Conservation (phyloP, 2,797 vertebrate species). For the Hafferia zeledoni region DNA sequence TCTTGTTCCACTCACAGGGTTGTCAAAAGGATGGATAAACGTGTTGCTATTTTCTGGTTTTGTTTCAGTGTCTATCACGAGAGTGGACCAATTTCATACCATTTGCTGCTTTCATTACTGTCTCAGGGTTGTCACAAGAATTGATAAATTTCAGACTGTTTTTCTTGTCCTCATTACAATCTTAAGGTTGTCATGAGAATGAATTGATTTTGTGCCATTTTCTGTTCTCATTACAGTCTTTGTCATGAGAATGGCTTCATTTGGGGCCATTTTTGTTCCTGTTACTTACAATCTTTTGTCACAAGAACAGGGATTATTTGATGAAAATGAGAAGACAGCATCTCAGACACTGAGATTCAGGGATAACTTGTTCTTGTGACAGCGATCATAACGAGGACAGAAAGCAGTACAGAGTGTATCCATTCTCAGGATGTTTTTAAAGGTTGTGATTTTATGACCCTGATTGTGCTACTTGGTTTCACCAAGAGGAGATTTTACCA, state of each 20-base stretch:
- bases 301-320: slow-evolving; percentile 66
- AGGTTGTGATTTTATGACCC: slow-evolving; percentile 36
- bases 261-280: slow-evolving; percentile 72
- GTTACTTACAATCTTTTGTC: slow-evolving; percentile 65
- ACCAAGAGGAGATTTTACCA: not conserved
- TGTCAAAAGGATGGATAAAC: slow-evolving; percentile 70
- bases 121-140: slow-evolving; percentile 81
- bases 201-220: slow-evolving; percentile 78
- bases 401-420: slow-evolving; percentile 42
- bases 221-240: slow-evolving; percentile 77
- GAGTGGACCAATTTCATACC: slow-evolving; percentile 74
- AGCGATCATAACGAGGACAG: slow-evolving; percentile 46
- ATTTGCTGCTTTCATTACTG: slow-evolving; percentile 76
- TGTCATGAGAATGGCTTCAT: slow-evolving; percentile 78
- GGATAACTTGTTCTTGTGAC: slow-evolving; percentile 50
- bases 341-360: slow-evolving; percentile 46
- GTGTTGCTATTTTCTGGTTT: slow-evolving; percentile 68
- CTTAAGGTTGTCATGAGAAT: slow-evolving; percentile 80
- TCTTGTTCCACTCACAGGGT: slow-evolving; percentile 60
- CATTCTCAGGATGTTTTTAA: slow-evolving; percentile 21
- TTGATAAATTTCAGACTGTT: slow-evolving; percentile 82
- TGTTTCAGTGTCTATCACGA: slow-evolving; percentile 71
- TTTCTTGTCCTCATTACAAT: slow-evolving; percentile 82
- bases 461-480: slow-evolving; percentile 5
- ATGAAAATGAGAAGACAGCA: slow-evolving; percentile 62